These are phyloP conservation scores for Diadophis punctatus DNA, from an alignment of 2,113 vertebrate species.

Conservation along the genomic window DNA sequence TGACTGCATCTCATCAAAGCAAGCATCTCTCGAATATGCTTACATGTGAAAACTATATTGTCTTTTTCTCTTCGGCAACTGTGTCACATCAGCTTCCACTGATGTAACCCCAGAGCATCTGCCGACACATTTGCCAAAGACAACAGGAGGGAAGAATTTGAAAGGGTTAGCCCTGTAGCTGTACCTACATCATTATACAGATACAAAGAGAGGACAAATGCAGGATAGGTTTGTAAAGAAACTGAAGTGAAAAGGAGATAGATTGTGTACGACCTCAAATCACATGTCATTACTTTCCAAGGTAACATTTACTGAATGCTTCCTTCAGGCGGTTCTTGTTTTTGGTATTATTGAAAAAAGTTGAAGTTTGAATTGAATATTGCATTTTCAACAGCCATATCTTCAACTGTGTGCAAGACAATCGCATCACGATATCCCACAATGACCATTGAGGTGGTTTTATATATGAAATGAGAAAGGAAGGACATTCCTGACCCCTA, in stretches of 20 bases:
- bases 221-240: slow-evolving; percentile 51
- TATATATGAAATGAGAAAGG: neutral
- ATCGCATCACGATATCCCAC: neutral
- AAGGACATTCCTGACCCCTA: neutral
- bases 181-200: slow-evolving; percentile 49
- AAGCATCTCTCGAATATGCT: slow-evolving; percentile 32
- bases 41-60: slow-evolving; percentile 41
- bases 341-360: slow-evolving; percentile 34
- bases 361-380: neutral
- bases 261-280: slow-evolving; percentile 57
- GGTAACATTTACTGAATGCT: slow-evolving; percentile 50
- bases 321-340: slow-evolving; percentile 32
- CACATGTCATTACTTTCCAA: slow-evolving; percentile 42
- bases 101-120: slow-evolving; percentile 59
- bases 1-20: slow-evolving; percentile 46
- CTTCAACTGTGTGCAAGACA: neutral
- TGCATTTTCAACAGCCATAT: neutral
- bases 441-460: neutral
- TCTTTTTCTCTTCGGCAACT: slow-evolving; percentile 43
- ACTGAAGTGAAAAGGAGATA: slow-evolving; percentile 61
- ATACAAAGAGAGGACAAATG: slow-evolving; percentile 54
- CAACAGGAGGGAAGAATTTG: slow-evolving; percentile 49
- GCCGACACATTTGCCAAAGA: slow-evolving; percentile 52
- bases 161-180: slow-evolving; percentile 59
- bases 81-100: slow-evolving; percentile 58